phyloP scores from a whole-genome alignment of 2,113 vertebrate genomes.

The Alosa alosa region DNA sequence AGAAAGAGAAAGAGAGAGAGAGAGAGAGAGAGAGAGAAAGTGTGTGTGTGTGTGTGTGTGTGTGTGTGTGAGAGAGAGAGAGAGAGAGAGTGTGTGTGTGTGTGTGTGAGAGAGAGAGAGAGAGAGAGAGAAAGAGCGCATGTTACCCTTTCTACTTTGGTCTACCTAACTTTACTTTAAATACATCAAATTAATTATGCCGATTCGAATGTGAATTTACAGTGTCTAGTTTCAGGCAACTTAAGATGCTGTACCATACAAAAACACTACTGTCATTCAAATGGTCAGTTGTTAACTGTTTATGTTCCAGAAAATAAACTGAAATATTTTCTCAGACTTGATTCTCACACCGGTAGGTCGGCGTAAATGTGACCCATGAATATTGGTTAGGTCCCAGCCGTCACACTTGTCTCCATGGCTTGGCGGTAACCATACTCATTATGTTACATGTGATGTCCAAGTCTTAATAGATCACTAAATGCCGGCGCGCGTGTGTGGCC shows the following conservation, averaged over 20 bases:
- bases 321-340: constrained; percentile 57
- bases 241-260: too few relatives aligned
- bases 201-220: too few relatives aligned
- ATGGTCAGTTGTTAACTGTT: neutral
- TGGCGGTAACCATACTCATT: constrained; percentile 64
- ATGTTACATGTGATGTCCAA: constrained; percentile 10
- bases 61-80: neutral
- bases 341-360: neutral
- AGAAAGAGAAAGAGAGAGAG: neutral
- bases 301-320: neutral
- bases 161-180: neutral
- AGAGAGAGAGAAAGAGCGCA: neutral
- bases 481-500: neutral
- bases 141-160: too few relatives aligned
- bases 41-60: neutral
- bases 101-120: neutral
- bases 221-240: too few relatives aligned
- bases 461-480: neutral
- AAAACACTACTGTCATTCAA: neutral
- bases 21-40: neutral
- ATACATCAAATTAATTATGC: neutral
- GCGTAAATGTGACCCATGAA: constrained; percentile 5
- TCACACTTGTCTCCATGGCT: constrained; percentile 15
- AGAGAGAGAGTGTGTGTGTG: neutral
- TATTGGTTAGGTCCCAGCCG: constrained; percentile 12